Percentiles rank a stretch among this genome's conserved stretches.
Conservation (phyloP, 2,888 invertebrate species). For the Amphipyra berbera region DNA sequence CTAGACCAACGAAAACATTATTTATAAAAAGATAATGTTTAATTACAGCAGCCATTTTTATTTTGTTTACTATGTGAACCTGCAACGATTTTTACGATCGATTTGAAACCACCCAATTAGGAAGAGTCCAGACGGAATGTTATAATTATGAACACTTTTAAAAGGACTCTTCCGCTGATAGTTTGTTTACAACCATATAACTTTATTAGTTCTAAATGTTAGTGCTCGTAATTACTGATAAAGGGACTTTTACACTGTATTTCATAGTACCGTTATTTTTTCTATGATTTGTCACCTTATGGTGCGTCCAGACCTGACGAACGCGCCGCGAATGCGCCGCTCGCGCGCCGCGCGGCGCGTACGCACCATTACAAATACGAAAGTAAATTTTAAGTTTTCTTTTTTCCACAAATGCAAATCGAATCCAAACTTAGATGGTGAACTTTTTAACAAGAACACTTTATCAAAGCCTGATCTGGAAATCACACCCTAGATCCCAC, state of each 20-base stretch:
- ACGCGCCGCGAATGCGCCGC: too few relatives aligned
- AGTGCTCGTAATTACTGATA: constrained; percentile 60
- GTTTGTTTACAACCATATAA: constrained; percentile 72
- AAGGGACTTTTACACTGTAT: constrained; percentile 27
- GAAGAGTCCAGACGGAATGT: constrained; percentile 61
- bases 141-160: constrained; percentile 64
- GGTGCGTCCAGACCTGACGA: too few relatives aligned
- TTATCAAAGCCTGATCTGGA: too few relatives aligned
- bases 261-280: neutral
- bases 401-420: too few relatives aligned
- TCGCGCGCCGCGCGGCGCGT: too few relatives aligned
- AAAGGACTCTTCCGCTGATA: constrained; percentile 60
- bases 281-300: too few relatives aligned
- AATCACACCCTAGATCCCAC: too few relatives aligned
- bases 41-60: constrained; percentile 1
- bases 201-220: constrained; percentile 69
- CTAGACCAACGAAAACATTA: too few relatives aligned
- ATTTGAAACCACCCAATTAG: constrained; percentile 65
- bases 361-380: too few relatives aligned
- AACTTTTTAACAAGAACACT: too few relatives aligned
- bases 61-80: constrained; percentile 61
- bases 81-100: constrained; percentile 60
- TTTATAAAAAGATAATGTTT: constrained; percentile 4
- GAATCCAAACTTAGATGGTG: too few relatives aligned
- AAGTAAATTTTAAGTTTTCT: too few relatives aligned